Conservation (phyloP, 2,113 vertebrate species). For the Pomatorhinus ruficollis region DNA sequence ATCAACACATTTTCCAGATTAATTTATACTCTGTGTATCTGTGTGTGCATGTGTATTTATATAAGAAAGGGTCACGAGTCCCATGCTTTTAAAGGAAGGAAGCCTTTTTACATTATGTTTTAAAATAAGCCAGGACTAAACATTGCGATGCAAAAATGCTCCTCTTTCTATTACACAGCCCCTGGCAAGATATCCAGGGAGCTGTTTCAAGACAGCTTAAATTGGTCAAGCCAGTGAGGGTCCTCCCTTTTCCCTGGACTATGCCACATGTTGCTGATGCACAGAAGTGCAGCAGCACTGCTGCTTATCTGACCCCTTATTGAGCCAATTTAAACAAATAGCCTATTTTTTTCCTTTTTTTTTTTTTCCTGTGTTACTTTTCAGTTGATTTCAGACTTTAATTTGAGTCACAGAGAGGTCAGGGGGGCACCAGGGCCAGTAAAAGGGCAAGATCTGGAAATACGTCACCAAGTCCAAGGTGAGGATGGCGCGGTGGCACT, state of each 20-base stretch:
- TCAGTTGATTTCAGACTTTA: constrained; percentile 10
- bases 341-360: accelerated
- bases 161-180: background rate
- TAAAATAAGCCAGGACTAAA: background rate
- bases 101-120: background rate
- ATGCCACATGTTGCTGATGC: background rate
- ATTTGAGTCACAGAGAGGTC: background rate
- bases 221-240: background rate
- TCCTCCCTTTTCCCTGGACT: background rate
- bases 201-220: background rate
- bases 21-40: background rate
- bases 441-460: background rate
- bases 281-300: background rate
- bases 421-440: background rate
- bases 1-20: background rate
- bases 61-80: background rate
- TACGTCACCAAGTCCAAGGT: background rate
- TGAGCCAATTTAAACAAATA: constrained; percentile 12
- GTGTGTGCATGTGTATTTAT: background rate
- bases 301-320: background rate
- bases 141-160: background rate
- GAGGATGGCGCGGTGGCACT: accelerated
- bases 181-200: background rate
- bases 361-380: background rate
- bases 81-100: background rate